These are phyloP conservation scores for Ischnura elegans DNA, from an alignment of 2,888 invertebrate genomes.

Conservation along the genomic window DNA sequence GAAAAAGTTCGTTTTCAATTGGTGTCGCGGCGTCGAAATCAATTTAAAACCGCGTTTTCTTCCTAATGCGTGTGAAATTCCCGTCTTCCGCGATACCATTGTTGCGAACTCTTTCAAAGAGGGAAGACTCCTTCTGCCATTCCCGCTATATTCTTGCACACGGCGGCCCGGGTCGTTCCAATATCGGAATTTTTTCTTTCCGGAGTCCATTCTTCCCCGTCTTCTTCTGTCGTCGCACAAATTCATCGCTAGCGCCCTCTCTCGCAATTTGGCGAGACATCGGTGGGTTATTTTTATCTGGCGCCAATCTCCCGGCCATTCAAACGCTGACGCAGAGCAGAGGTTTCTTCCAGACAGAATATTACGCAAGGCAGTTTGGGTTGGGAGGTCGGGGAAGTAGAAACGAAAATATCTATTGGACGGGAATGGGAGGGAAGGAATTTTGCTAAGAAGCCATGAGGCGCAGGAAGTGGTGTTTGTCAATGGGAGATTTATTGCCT, in stretches of 20 bases:
- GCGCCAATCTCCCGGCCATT: background rate
- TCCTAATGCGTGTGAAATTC: background rate
- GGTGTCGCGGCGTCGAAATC: background rate
- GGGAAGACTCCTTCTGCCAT: too few relatives aligned
- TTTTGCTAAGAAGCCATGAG: background rate
- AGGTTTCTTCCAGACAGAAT: background rate
- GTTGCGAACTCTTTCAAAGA: background rate
- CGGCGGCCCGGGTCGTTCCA: background rate
- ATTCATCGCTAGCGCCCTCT: background rate
- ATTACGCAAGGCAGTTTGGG: background rate
- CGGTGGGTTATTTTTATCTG: background rate
- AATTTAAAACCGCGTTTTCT: background rate
- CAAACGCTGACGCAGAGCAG: background rate
- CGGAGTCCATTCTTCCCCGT: background rate
- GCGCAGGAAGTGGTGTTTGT: background rate
- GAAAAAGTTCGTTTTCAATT: background rate
- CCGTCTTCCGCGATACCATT: background rate
- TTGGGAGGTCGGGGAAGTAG: background rate
- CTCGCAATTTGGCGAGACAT: background rate
- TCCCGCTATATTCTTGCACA: too few relatives aligned
- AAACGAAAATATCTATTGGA: background rate
- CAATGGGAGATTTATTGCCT: too few relatives aligned
- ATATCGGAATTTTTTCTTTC: background rate
- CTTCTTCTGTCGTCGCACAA: background rate
- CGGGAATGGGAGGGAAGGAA: background rate